Evolutionary conservation across 1,140 invertebrate genomes (phyloP).

Genomic region (Neuroterus valhalla): DNA sequence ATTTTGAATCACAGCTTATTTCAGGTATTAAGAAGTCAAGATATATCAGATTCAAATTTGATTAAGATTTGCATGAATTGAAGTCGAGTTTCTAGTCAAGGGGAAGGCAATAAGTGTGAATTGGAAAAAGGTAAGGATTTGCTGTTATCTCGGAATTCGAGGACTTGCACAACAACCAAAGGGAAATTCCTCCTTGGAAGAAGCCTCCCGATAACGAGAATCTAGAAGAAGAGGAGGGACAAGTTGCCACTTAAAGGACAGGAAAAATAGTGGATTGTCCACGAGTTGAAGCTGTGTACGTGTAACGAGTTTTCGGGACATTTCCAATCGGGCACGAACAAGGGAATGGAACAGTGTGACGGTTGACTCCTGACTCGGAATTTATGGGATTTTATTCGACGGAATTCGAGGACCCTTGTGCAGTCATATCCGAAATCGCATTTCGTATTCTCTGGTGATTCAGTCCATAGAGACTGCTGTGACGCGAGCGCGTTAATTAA

Average conservation of each 20-base stretch:
- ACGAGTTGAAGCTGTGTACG: conserved; percentile 12
- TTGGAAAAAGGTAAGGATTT: conserved; percentile 26
- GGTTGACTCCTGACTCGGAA: conserved; percentile 28
- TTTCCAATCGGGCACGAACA: conserved; percentile 26
- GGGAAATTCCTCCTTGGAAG: conserved; percentile 14
- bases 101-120: conserved; percentile 8
- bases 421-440: conserved; percentile 14
- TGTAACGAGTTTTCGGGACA: conserved; percentile 25
- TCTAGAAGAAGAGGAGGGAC: background rate
- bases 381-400: conserved; percentile 30
- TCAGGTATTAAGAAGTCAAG: too few species aligned
- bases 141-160: conserved; percentile 25
- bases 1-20: too few species aligned
- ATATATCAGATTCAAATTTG: background rate
- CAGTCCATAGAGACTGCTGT: background rate
- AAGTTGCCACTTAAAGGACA: background rate
- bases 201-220: conserved; percentile 20
- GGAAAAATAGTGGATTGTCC: conserved; percentile 20
- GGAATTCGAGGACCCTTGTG: background rate
- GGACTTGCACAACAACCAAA: conserved; percentile 3
- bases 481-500: conserved; percentile 24
- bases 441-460: conserved; percentile 9
- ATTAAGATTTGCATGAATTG: background rate
- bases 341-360: conserved; percentile 20
- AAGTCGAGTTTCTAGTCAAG: background rate